Base-by-base conservation (phyloP, 2,797 vertebrate species). In the Acropternis orthonyx region DNA sequence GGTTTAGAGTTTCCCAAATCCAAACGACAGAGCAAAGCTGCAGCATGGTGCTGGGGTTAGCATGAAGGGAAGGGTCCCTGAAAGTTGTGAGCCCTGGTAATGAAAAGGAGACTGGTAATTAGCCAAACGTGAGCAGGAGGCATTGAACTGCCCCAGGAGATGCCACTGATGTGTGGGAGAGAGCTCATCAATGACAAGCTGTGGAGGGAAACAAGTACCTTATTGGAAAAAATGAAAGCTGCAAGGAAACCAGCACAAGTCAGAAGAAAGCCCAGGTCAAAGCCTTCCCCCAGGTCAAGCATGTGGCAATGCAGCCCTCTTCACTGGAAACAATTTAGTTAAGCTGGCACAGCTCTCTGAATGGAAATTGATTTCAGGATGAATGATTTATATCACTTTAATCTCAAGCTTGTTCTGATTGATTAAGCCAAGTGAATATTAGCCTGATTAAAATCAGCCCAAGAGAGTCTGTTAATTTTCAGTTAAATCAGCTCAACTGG, bases 141-240 rank as follows among this genome's bases (percentile, higher is more conserved):
- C 39, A n/a, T 58, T 36, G 41, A 76, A 24, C 2, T 0, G 56
- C 78, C 41, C 59, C 49, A 27, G n/a, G 65, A 91, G 65, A 32
- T n/a, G 28, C 72, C 41, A 9, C 3, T 41, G 85, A 14, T 48
- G 18, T 7, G 44, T 16, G 14, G 16, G 59, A 22, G 22, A 37
- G 28, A 51, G 20, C 46, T 87, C 58, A 7, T 34, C 39, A 39
- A 3, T 0, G 0, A 36, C 0, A 2, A 54, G 14, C 28, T 43
- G 37, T n/a, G 34, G 36, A 51, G 27, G 59, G 39, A 72, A 72
- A 34, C 4, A 14, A 63, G 34, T 3, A 24, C 30, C 23, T 68
- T 54, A 26, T 5, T 22, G 72, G 44, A 30, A 51, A 89, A 89
- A 73, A 39, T 1, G 3, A 52, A 73, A 67, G 37, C 61, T 61